Percentiles rank a stretch among this genome's conserved stretches.
phyloP scores from a whole-genome alignment of 64 coral and sea anemone species.

The Stylophora pistillata region DNA sequence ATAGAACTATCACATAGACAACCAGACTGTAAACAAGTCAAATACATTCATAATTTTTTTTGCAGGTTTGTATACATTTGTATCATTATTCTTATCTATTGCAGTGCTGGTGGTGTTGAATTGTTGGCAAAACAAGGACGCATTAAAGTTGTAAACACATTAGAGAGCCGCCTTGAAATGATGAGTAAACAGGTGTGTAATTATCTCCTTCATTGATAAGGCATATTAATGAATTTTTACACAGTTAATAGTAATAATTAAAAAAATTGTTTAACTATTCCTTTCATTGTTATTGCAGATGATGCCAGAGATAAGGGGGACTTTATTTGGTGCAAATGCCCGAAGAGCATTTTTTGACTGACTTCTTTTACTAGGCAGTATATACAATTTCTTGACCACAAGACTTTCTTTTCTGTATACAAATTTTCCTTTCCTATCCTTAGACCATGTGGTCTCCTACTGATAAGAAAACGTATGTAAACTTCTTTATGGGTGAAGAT shows the following conservation, averaged over 20 bases:
- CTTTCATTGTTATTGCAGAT: slow-evolving; percentile 69
- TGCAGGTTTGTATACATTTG: background rate
- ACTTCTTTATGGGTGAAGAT: background rate
- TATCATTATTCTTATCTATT: background rate
- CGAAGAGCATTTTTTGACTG: slow-evolving; percentile 79
- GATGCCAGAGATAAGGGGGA: slow-evolving; percentile 96
- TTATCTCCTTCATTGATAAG: no score
- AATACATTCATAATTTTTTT: background rate
- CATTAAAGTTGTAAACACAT: slow-evolving; percentile 94
- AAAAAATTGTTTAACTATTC: background rate
- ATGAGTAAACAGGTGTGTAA: slow-evolving; percentile 81
- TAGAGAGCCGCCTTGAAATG: slow-evolving; percentile 86
- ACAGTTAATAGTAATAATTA: no score
- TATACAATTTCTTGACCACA: background rate
- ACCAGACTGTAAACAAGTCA: background rate
- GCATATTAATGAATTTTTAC: no score
- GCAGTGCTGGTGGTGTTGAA: slow-evolving; percentile 93
- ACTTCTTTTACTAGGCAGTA: background rate
- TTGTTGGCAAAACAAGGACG: slow-evolving; percentile 74
- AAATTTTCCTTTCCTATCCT: no score
- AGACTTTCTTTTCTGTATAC: background rate
- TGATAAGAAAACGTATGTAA: background rate
- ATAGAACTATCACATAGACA: no score
- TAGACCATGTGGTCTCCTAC: background rate
- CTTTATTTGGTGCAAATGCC: slow-evolving; percentile 81